Conservation (phyloP, 2,113 vertebrate species). For the Muscicapa adusta region DNA sequence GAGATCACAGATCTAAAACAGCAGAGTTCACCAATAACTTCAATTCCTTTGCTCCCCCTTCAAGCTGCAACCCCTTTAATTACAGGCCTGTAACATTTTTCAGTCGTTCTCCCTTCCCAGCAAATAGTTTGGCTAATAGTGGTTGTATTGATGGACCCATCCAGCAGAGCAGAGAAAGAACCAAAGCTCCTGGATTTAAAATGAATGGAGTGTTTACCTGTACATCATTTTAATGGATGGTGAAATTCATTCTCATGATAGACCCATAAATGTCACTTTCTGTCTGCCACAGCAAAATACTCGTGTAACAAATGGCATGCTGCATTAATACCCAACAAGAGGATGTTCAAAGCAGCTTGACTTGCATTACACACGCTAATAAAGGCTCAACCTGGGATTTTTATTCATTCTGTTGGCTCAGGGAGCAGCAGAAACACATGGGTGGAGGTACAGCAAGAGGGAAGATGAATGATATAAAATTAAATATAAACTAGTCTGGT, state of each 20-base stretch:
- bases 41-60: neutral
- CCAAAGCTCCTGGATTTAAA: constrained; percentile 68
- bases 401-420: constrained; percentile 28
- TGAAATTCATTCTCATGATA: constrained; percentile 81
- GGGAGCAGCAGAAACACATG: constrained; percentile 11
- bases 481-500: neutral
- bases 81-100: constrained; percentile 25
- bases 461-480: neutral
- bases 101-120: constrained; percentile 21
- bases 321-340: constrained; percentile 66
- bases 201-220: constrained; percentile 78
- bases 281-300: constrained; percentile 71
- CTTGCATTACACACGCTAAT: constrained; percentile 42
- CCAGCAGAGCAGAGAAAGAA: constrained; percentile 36
- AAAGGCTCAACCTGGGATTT: constrained; percentile 42
- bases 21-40: neutral
- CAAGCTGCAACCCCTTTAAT: constrained; percentile 42
- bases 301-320: constrained; percentile 64
- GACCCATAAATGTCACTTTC: constrained; percentile 78
- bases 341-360: constrained; percentile 53
- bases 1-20: neutral
- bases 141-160: constrained; percentile 58
- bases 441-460: constrained; percentile 2
- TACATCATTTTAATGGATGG: constrained; percentile 76
- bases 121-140: constrained; percentile 54